Conservation (phyloP, 2,113 vertebrate species). For the Tyrannus savana region DNA sequence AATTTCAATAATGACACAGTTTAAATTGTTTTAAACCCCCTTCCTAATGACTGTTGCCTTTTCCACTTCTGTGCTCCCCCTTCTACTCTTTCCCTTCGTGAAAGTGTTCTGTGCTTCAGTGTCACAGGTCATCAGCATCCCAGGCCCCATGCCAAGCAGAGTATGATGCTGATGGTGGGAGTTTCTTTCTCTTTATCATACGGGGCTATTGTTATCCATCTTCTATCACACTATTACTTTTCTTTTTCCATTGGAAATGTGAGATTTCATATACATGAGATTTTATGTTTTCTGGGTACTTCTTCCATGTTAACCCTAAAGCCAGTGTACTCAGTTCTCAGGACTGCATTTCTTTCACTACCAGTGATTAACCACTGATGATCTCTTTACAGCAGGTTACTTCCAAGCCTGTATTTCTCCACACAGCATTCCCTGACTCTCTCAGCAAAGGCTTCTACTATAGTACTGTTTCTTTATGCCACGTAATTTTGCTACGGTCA, state of each 20-base stretch:
- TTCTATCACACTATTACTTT: background rate
- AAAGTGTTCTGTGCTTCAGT: background rate
- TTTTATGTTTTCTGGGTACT: background rate
- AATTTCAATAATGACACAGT: background rate
- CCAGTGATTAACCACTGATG: background rate
- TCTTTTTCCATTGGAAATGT: background rate
- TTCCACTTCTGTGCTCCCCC: fast-evolving
- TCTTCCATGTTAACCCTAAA: background rate
- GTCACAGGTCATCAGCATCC: background rate
- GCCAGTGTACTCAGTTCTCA: background rate
- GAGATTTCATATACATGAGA: background rate
- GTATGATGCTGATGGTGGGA: background rate
- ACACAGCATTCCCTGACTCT: background rate
- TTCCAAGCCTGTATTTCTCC: background rate
- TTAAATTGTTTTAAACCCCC: background rate
- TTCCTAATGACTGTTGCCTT: background rate
- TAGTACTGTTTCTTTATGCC: background rate
- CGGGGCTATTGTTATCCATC: background rate
- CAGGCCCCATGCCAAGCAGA: background rate
- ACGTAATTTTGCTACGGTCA: background rate
- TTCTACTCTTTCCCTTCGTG: fast-evolving
- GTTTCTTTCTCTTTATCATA: background rate
- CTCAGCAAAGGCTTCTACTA: background rate
- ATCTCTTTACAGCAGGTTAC: background rate
- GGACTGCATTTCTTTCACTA: background rate